phyloP scores from a whole-genome alignment of 1,140 invertebrate species.

The Nasonia giraulti region DNA sequence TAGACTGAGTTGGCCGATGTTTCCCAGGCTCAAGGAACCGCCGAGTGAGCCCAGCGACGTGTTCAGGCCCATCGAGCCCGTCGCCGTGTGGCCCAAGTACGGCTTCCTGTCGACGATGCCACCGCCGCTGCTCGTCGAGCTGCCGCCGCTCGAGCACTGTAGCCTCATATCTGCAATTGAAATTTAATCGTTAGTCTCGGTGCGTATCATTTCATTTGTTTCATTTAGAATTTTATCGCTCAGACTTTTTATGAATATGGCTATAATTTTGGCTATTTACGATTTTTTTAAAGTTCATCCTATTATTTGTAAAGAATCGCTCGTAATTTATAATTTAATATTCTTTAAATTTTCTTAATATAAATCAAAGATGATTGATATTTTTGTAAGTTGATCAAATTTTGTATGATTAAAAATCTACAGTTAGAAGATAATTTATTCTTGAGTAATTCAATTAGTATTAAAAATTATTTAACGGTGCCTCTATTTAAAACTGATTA shows the following conservation, averaged over 20 bases:
- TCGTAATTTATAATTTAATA: too few relatives aligned
- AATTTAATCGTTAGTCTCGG: conserved; percentile 3
- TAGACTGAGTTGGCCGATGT: conserved; percentile 64
- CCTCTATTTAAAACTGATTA: too few relatives aligned
- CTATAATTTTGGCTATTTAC: too few relatives aligned
- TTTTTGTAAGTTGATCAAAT: too few relatives aligned
- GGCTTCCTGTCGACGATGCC: conserved; percentile 68
- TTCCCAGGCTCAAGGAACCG: conserved; percentile 62
- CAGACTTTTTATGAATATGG: background rate
- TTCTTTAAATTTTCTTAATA: too few relatives aligned
- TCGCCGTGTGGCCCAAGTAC: conserved; percentile 57
- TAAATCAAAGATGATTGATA: too few relatives aligned
- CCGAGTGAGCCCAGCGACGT: conserved; percentile 56
- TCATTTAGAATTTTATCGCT: too few relatives aligned
- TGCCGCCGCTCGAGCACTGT: conserved; percentile 61
- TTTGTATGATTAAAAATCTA: too few relatives aligned
- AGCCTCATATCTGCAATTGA: conserved; percentile 62
- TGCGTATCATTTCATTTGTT: too few relatives aligned
- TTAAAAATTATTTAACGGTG: too few relatives aligned
- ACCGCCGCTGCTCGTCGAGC: conserved; percentile 65
- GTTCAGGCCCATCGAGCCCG: conserved; percentile 62
- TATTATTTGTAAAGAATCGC: background rate
- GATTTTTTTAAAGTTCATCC: background rate
- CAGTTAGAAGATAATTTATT: too few relatives aligned
- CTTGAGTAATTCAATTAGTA: too few relatives aligned